Percentiles rank a stretch among this genome's conserved stretches.
Conservation (phyloP, 1,140 invertebrate genomes). For the Hydropsyche tenuis region DNA sequence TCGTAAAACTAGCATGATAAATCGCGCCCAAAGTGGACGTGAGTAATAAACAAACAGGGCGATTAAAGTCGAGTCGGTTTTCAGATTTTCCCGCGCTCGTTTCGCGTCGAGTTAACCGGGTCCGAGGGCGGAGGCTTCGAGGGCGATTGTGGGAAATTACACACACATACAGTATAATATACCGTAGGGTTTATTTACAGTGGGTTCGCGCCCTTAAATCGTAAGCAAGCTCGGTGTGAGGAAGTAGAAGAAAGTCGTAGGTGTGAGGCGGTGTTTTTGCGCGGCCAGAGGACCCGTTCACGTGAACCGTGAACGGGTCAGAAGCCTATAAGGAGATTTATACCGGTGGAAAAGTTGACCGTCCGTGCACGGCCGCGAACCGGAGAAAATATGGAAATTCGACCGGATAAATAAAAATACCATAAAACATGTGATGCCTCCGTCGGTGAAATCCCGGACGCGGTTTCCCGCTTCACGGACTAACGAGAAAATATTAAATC, state of each 20-base stretch:
- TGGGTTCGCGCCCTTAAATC: conserved; percentile 21
- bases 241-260: too few relatives aligned
- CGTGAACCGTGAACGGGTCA: conserved; percentile 39
- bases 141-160: too few relatives aligned
- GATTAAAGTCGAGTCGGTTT: conserved; percentile 21
- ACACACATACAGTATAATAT: too few relatives aligned
- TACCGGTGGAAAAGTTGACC: conserved; percentile 31
- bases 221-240: background rate
- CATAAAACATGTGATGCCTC: conserved; percentile 13
- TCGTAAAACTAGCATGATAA: too few relatives aligned
- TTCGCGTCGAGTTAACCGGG: background rate
- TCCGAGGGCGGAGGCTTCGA: too few relatives aligned
- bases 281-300: conserved; percentile 6
- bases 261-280: conserved; percentile 19
- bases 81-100: conserved; percentile 10
- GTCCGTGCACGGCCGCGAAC: conserved; percentile 26
- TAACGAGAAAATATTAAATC: too few relatives aligned
- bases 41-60: conserved; percentile 17
- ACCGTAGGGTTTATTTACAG: conserved; percentile 11
- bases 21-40: background rate
- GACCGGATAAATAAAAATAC: conserved; percentile 22
- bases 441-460: background rate
- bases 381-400: conserved; percentile 35
- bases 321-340: conserved; percentile 38
- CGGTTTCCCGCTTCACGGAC: too few relatives aligned